Base-by-base conservation (phyloP, 2,888 invertebrate species). In the Falcaria lacertinaria region DNA sequence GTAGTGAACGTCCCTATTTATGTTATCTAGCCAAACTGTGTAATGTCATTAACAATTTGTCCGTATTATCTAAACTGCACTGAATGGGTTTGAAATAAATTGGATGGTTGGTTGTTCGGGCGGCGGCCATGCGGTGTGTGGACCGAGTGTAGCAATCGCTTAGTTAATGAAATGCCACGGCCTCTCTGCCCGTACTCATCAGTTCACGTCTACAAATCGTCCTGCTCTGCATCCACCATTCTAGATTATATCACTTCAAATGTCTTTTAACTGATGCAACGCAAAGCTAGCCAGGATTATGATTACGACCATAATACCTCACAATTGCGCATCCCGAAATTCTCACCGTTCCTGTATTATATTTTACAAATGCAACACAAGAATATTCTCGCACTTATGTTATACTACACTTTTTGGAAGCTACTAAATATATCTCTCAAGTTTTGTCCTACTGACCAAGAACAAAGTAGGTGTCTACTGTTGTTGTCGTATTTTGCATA, bases 111-210 rank as follows among this genome's bases (percentile, higher is more conserved):
- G 56, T 63, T 50, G 52, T 49, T 37, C 49, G 52, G 50, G 45
- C 49, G 47, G 50, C 41, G 49, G 28, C 28, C 8, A 28, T 28
- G 28, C 28, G 28, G 28, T 5, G 11, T 7, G 28, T 28, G 28
- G 28, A 28, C 54, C 48, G 47, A 52, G 54, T 42, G 55, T 54
- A 47, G 65, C 64, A 64, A 65, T 65, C 64, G 53, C 55, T 59
- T 63, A 57, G 64, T 53, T 64, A 64, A 64, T 64, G 64, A 64
- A 64, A 64, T 50, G 66, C 66, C 65, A 65, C 47, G 49, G 50
- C 50, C 64, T 60, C 47, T 44, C 54, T 52, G 43, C 47, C 52
- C 54, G 56, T 34, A 37, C 37, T 37, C 37, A 37, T 46, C 46
- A 41, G 15, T 38, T 17, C 38, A 22, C 37, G 42, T 33, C 40